phyloP scores from a whole-genome alignment of 1,140 invertebrate species.

The Drosophila pallidifrons region DNA sequence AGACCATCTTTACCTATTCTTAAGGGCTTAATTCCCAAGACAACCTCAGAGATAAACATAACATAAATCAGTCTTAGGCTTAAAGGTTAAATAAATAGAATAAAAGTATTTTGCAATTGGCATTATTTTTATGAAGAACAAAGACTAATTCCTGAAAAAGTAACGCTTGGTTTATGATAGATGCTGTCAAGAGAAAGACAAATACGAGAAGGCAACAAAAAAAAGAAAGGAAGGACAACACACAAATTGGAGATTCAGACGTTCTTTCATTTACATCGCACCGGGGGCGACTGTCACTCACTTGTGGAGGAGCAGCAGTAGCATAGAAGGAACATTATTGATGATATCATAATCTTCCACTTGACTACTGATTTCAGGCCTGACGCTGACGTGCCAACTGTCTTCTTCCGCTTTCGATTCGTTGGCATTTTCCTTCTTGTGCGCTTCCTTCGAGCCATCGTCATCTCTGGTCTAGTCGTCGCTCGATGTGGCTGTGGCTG shows the following conservation, averaged over 20 bases:
- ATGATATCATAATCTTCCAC: slow-evolving; percentile 84
- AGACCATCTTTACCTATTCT: too few relatives aligned
- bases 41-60: not conserved
- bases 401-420: slow-evolving; percentile 54
- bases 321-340: slow-evolving; percentile 81
- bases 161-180: slow-evolving; percentile 32
- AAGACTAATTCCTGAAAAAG: slow-evolving; percentile 11
- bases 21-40: not conserved
- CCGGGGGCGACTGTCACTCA: slow-evolving; percentile 59
- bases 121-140: slow-evolving; percentile 31
- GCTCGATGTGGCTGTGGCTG: not conserved
- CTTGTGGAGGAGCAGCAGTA: slow-evolving; percentile 77
- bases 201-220: not conserved
- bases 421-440: slow-evolving; percentile 51
- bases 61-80: slow-evolving; percentile 24
- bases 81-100: slow-evolving; percentile 17
- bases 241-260: slow-evolving; percentile 29
- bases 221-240: too few relatives aligned
- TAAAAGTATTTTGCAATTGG: slow-evolving; percentile 30
- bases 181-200: slow-evolving; percentile 2
- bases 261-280: slow-evolving; percentile 22
- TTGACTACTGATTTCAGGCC: slow-evolving; percentile 80
- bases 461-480: slow-evolving; percentile 6
- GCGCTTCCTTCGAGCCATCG: slow-evolving; percentile 41
- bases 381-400: slow-evolving; percentile 57